Evolutionary conservation across 2,113 vertebrate genomes (phyloP).

Genomic region (Tapirus terrestris): DNA sequence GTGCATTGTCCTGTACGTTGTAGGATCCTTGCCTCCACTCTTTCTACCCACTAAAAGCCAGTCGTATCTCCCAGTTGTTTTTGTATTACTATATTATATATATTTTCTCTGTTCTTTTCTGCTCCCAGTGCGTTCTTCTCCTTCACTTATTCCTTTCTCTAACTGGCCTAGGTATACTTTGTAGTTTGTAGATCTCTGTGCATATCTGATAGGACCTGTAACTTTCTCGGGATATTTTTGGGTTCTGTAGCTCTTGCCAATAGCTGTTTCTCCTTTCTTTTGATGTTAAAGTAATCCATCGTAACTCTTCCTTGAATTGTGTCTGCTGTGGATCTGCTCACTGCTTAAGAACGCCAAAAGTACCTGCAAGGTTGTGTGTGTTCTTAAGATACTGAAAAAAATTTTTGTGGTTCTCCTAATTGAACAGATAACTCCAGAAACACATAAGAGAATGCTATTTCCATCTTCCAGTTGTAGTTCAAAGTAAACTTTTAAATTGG

Average conservation of each 20-base stretch:
- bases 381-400: background rate
- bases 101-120: background rate
- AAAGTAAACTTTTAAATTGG: slow-evolving; percentile 9
- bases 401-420: background rate
- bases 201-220: background rate
- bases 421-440: background rate
- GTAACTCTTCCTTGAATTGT: background rate
- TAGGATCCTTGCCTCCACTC: background rate
- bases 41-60: background rate
- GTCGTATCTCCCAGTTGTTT: background rate
- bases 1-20: background rate
- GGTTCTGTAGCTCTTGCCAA: background rate
- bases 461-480: background rate
- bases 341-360: background rate
- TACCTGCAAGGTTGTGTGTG: background rate
- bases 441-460: background rate
- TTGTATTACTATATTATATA: background rate
- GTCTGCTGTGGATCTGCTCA: background rate
- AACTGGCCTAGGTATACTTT: background rate
- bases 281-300: background rate
- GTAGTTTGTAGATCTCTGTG: background rate
- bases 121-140: background rate
- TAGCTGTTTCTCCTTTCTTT: background rate
- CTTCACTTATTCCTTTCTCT: background rate
- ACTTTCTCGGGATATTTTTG: background rate